Base-by-base conservation (phyloP, 2,797 vertebrate species). In the Caiman crocodilus region DNA sequence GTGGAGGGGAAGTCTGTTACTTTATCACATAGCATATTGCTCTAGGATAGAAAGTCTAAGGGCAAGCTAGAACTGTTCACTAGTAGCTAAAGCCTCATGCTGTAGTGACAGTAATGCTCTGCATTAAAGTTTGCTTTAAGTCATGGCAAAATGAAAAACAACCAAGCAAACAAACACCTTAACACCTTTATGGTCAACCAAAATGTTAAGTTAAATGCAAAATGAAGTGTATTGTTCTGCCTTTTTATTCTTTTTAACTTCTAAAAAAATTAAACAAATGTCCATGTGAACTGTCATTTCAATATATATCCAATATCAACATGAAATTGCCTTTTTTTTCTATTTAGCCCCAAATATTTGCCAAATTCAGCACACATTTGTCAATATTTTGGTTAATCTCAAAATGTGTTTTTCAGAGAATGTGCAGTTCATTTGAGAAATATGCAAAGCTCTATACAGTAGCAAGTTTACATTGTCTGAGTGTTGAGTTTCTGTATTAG, bases 1-100 rank as follows among this genome's bases (percentile, higher is more conserved):
- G 69, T 42, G 76, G 89, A 91, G 85, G 60, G 64, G 93, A 83
- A 93, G 85, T 65, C 92, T 97, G 81, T 91, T 95, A 94, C 95
- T 96, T 85, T 16, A 67, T 56, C 87, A 93, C 76, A 69, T 89
- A 92, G 89, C 21, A 55, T 50, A 69, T 55, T 61, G 32, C 23
- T 26, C 28, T 83, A 89, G 84, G 76, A 58, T 63, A 76, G 84
- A 94, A 90, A 86, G 94, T 63, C 3, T 76, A 89, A 83, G 18
- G 61, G 26, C 63, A 57, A 67, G 57, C 83, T 77, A 79, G 18
- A 23, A 42, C 69, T 61, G 30, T 35, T 55, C 56, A 89, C 11
- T 4, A 0, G 7, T 28, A 90, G 5, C 17, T 69, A 85, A 87
- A 83, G 1, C 7, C 91, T 92, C 74, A 63, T 26, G 20, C 50